Percentiles rank a stretch among this genome's conserved stretches.
phyloP scores from a whole-genome alignment of 2,888 invertebrate genomes.

The Yponomeuta sedellus region DNA sequence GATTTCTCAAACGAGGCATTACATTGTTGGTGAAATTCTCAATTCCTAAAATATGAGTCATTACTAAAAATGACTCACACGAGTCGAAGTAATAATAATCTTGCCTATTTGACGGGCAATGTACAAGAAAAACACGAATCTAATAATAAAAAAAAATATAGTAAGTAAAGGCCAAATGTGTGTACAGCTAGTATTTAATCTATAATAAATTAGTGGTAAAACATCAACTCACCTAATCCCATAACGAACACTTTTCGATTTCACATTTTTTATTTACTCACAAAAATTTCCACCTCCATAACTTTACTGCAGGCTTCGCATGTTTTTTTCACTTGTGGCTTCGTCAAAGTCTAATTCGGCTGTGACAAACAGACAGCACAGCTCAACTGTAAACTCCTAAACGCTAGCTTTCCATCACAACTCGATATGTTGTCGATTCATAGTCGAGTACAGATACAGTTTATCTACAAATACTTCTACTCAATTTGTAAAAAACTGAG shows the following conservation, averaged over 20 bases:
- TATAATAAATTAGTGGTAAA: neutral
- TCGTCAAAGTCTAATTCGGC: neutral
- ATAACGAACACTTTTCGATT: constrained; percentile 3
- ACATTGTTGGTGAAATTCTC: too few species aligned
- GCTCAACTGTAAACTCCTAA: neutral
- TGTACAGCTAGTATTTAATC: too few species aligned
- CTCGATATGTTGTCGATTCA: too few species aligned
- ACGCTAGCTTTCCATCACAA: neutral
- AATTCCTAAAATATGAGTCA: too few species aligned
- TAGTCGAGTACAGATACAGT: too few species aligned
- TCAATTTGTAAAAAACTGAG: too few species aligned
- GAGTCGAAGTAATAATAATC: neutral
- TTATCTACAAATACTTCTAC: too few species aligned
- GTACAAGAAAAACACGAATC: neutral
- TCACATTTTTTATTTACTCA: constrained; percentile 6
- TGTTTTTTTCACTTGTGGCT: neutral
- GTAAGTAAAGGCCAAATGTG: too few species aligned
- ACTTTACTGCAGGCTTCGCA: neutral
- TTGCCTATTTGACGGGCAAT: neutral
- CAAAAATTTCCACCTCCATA: neutral
- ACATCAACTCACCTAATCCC: constrained; percentile 10
- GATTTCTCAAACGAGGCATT: too few species aligned
- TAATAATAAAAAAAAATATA: neutral
- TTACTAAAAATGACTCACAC: too few species aligned
- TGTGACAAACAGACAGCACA: neutral